These are phyloP conservation scores for Gadus chalcogrammus DNA, from an alignment of 2,113 vertebrate genomes.

Conservation along the genomic window DNA sequence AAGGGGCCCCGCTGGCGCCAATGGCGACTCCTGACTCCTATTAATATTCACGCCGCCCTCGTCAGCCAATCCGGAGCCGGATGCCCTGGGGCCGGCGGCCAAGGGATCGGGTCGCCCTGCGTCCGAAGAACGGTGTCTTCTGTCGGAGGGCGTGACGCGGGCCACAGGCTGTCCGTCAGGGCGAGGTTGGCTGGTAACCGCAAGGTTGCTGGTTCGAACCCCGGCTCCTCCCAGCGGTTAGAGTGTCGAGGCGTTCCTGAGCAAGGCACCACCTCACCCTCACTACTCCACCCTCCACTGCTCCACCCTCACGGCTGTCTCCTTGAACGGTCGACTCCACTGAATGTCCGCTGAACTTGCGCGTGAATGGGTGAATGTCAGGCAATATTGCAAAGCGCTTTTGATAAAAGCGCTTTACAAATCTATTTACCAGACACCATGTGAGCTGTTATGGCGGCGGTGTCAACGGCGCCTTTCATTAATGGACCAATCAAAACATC, in stretches of 20 bases:
- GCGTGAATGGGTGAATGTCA: too few species aligned
- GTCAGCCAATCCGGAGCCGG: constrained; percentile 54
- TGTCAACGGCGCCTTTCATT: constrained; percentile 6
- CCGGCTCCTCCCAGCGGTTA: too few species aligned
- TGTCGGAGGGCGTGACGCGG: constrained; percentile 55
- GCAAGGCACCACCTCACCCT: too few species aligned
- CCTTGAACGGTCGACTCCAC: too few species aligned
- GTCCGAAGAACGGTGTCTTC: constrained; percentile 27
- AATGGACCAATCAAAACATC: constrained; percentile 34
- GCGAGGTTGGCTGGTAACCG: background rate
- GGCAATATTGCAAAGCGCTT: too few species aligned
- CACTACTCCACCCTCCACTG: too few species aligned
- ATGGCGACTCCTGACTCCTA: constrained; percentile 42
- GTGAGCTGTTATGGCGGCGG: background rate
- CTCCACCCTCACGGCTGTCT: too few species aligned
- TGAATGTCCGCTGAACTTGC: too few species aligned
- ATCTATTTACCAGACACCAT: too few species aligned
- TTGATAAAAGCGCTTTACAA: too few species aligned
- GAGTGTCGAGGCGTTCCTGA: too few species aligned
- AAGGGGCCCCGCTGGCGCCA: constrained; percentile 49
- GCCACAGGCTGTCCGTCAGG: constrained; percentile 26
- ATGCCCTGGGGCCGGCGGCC: constrained; percentile 50
- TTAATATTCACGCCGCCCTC: constrained; percentile 64
- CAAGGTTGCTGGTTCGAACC: too few species aligned
- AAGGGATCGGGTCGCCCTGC: constrained; percentile 39